phyloP scores from a whole-genome alignment of 1,140 invertebrate genomes.

The Cydia pomonella region DNA sequence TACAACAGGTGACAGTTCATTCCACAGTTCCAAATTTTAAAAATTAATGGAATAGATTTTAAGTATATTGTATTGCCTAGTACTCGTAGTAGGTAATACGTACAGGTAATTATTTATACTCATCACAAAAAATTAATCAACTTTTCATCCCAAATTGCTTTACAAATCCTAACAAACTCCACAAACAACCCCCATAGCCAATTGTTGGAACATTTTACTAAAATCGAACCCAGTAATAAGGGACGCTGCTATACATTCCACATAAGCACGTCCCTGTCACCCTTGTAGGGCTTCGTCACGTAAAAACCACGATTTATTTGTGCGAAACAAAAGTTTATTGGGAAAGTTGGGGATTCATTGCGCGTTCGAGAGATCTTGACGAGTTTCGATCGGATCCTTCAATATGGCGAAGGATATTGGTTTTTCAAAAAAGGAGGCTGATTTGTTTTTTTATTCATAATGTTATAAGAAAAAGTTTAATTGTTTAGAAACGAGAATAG shows the following conservation, averaged over 20 bases:
- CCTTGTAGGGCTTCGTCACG: constrained; percentile 2
- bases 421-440: not conserved
- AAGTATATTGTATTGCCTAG: no score
- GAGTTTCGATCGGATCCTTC: not conserved
- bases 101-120: no score
- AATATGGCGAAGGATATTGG: not conserved
- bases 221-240: not conserved
- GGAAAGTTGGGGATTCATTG: constrained; percentile 27
- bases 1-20: no score
- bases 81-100: no score
- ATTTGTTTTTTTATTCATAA: not conserved
- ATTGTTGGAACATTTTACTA: not conserved
- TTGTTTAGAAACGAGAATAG: no score
- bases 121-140: not conserved
- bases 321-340: constrained; percentile 25
- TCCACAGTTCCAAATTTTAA: no score
- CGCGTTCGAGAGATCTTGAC: constrained; percentile 16
- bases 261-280: constrained; percentile 23
- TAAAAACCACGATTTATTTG: constrained; percentile 28
- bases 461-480: not conserved
- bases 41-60: no score
- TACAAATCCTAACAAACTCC: not conserved
- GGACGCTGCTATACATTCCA: not conserved
- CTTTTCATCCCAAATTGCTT: not conserved
- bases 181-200: not conserved